Conservation (phyloP, 1,140 invertebrate genomes). For the Hypsibius dujardini region DNA sequence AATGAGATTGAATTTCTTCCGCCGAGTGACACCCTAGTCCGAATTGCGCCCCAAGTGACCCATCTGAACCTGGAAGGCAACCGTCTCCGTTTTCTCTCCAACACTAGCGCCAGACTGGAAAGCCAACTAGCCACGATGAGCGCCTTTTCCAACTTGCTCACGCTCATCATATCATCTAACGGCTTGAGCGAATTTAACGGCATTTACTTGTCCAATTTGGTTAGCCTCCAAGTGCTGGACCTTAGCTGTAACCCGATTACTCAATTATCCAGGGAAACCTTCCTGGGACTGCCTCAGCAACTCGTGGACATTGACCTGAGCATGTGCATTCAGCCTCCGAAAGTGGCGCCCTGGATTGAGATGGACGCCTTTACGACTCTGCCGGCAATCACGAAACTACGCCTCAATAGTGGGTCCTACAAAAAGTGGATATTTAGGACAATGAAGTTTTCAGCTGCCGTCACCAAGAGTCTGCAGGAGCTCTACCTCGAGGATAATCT, state of each 20-base stretch:
- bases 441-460: constrained; percentile 10
- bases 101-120: neutral
- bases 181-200: neutral
- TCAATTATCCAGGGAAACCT: neutral
- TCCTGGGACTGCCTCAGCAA: neutral
- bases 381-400: neutral
- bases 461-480: constrained; percentile 47
- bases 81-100: neutral
- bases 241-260: neutral
- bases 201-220: neutral
- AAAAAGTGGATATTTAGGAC: neutral
- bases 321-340: neutral
- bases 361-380: constrained; percentile 1
- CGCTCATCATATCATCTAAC: constrained; percentile 52
- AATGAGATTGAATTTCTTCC: neutral
- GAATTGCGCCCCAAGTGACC: neutral
- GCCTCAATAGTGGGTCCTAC: neutral
- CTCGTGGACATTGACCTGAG: neutral
- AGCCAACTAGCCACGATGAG: constrained; percentile 32
- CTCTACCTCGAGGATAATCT: constrained; percentile 66
- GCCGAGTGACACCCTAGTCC: too few species aligned
- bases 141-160: constrained; percentile 60
- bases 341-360: neutral
- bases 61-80: neutral
- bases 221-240: neutral